phyloP scores from a whole-genome alignment of 2,113 vertebrate genomes.

The Taurulus bubalis region DNA sequence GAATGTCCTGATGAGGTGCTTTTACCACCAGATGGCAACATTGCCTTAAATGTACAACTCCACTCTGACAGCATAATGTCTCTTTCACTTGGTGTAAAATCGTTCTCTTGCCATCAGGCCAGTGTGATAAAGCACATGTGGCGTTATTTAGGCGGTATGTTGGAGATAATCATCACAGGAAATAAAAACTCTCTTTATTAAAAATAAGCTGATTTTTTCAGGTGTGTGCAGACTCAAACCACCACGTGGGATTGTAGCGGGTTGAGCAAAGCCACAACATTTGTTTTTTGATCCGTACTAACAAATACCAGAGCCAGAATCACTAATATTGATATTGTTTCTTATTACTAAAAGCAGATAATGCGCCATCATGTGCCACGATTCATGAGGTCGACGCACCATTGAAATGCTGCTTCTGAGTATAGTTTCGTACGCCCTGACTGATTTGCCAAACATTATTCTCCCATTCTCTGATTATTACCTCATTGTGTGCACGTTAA shows the following conservation, averaged over 20 bases:
- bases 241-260: neutral
- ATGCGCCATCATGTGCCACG: neutral
- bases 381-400: neutral
- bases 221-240: neutral
- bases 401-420: neutral
- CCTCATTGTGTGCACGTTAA: neutral
- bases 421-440: neutral
- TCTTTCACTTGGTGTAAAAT: neutral
- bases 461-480: neutral
- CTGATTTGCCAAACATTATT: neutral
- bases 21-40: conserved; percentile 68
- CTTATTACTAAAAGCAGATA: neutral
- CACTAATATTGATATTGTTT: neutral
- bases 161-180: conserved; percentile 1
- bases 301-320: neutral
- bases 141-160: neutral
- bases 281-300: neutral
- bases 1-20: neutral
- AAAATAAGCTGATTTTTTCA: neutral
- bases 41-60: neutral
- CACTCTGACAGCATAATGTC: neutral
- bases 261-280: neutral
- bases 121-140: neutral
- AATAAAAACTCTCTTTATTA: neutral
- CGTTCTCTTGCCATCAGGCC: neutral